A percentile compares a stretch with the other conserved stretches of the same genome.
Evolutionary conservation across 2,113 vertebrate species (phyloP).

Genomic region (Empidonax traillii): DNA sequence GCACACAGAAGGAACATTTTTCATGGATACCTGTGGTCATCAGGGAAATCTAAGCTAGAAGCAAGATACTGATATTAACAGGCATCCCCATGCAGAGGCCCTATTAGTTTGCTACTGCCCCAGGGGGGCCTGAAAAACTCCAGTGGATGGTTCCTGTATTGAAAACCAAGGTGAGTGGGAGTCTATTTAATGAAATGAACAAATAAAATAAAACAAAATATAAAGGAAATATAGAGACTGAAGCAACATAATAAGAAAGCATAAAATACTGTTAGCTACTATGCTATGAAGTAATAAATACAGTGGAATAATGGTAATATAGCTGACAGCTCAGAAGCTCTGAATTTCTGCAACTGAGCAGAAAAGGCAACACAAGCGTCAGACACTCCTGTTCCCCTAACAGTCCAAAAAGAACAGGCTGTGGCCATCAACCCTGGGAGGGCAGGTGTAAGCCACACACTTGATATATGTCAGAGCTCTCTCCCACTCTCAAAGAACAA

Average conservation of each 20-base stretch:
- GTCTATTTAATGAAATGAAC: slow-evolving; percentile 20
- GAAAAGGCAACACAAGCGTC: not conserved
- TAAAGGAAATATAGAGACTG: not conserved
- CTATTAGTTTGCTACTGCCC: not conserved
- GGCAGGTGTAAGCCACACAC: not conserved
- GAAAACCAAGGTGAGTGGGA: slow-evolving; percentile 31
- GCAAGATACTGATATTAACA: not conserved
- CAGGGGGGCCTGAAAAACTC: not conserved
- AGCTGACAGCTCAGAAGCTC: not conserved
- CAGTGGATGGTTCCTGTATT: not conserved
- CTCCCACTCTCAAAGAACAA: slow-evolving; percentile 22
- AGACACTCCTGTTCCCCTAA: not conserved
- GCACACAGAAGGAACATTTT: not conserved
- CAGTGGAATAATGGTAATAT: not conserved
- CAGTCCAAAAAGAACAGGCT: not conserved
- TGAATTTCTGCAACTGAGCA: not conserved
- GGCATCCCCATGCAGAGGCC: not conserved
- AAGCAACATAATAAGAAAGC: not conserved
- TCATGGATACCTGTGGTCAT: not conserved
- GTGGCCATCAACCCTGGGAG: not conserved
- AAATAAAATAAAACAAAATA: not conserved
- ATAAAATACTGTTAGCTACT: slow-evolving; percentile 46
- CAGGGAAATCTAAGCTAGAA: not conserved
- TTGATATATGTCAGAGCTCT: not conserved
- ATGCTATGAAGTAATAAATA: not conserved